These are phyloP conservation scores for Agrotis ipsilon DNA, from an alignment of 2,888 invertebrate genomes.

Conservation along the genomic window DNA sequence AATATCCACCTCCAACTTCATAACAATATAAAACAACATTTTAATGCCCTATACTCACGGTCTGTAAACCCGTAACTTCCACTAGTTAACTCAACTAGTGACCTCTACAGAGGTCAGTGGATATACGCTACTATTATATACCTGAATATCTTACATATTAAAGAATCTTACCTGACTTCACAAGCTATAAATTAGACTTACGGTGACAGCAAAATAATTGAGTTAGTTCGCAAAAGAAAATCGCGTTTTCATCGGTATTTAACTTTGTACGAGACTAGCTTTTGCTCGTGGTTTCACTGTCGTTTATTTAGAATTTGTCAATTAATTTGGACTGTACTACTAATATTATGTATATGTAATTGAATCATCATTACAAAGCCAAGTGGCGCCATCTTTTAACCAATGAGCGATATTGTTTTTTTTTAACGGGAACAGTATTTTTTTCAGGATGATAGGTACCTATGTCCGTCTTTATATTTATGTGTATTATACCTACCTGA, in stretches of 20 bases:
- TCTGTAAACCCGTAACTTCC: constrained; percentile 34
- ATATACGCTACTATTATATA: constrained; percentile 33
- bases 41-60: constrained; percentile 23
- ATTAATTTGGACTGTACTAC: neutral
- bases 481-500: no score
- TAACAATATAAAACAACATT: constrained; percentile 9
- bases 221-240: constrained; percentile 16
- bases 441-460: no score
- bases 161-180: constrained; percentile 26
- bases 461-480: no score
- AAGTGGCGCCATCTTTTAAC: no score
- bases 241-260: constrained; percentile 1
- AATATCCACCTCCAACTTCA: neutral
- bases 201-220: constrained; percentile 15
- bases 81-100: constrained; percentile 42
- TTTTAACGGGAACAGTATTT: no score
- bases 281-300: no score
- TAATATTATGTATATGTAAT: no score
- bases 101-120: constrained; percentile 39
- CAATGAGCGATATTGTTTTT: no score
- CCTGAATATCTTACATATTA: constrained; percentile 40
- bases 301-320: no score
- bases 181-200: constrained; percentile 14
- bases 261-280: neutral
- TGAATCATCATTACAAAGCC: no score